These are phyloP conservation scores for Drosophila carrolli DNA, from an alignment of 1,140 invertebrate species.

Conservation along the genomic window DNA sequence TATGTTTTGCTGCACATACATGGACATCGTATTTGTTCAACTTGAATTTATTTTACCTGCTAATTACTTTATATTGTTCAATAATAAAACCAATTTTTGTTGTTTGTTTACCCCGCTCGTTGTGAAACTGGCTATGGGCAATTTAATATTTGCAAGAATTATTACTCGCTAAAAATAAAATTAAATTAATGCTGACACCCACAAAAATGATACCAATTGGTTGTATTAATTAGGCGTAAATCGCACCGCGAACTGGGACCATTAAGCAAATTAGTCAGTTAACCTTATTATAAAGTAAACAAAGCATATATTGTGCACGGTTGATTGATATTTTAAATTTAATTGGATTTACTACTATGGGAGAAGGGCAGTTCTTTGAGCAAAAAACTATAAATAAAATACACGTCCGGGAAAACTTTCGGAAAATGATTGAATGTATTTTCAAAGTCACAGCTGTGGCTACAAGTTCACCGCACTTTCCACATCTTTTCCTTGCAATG, in stretches of 20 bases:
- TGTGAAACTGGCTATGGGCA: conserved; percentile 20
- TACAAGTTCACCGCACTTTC: conserved; percentile 46
- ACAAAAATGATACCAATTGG: conserved; percentile 71
- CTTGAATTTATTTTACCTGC: conserved; percentile 8
- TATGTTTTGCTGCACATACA: no score
- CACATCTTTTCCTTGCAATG: conserved; percentile 14
- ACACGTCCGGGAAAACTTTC: conserved; percentile 27
- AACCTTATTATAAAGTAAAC: conserved; percentile 26
- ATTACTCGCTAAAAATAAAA: conserved; percentile 33
- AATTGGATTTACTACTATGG: conserved; percentile 26
- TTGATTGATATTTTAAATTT: conserved; percentile 35
- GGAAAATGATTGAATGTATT: conserved; percentile 73
- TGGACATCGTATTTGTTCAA: background rate
- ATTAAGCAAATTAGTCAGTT: conserved; percentile 60
- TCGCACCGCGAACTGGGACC: conserved; percentile 30
- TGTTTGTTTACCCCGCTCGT: background rate
- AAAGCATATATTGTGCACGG: conserved; percentile 37
- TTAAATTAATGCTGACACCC: conserved; percentile 67
- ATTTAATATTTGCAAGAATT: conserved; percentile 40
- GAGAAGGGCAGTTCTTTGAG: background rate
- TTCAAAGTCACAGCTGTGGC: conserved; percentile 69
- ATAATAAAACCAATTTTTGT: background rate
- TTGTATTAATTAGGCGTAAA: conserved; percentile 67
- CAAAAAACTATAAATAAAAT: conserved; percentile 29
- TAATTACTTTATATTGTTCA: conserved; percentile 23